Conservation (phyloP, 1,140 invertebrate species). For the Leptinotarsa lineolata region DNA sequence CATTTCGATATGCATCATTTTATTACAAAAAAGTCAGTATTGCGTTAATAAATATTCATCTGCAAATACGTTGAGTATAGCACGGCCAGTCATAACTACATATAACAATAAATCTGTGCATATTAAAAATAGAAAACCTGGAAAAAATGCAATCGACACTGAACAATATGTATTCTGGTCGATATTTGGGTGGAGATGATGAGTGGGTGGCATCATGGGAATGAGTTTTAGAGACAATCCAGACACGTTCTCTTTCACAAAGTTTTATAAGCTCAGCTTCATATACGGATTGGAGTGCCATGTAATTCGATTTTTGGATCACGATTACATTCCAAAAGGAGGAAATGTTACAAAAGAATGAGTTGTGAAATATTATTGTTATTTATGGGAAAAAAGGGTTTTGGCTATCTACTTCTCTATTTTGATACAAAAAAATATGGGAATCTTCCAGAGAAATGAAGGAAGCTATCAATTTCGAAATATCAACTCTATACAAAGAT, state of each 20-base stretch:
- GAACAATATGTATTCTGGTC: conserved; percentile 36
- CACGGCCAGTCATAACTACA: conserved; percentile 39
- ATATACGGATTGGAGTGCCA: no score
- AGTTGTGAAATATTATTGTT: no score
- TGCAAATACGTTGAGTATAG: conserved; percentile 41
- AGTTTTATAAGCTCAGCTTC: neutral
- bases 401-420: no score
- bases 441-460: no score
- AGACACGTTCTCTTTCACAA: neutral
- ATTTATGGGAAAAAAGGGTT: no score
- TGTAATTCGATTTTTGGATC: no score
- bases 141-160: conserved; percentile 42
- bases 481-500: no score
- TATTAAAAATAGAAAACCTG: conserved; percentile 42
- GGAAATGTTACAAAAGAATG: no score
- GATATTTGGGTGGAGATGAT: conserved; percentile 20
- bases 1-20: conserved; percentile 46
- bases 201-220: neutral
- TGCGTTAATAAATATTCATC: conserved; percentile 45
- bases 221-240: neutral
- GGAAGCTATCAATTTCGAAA: no score
- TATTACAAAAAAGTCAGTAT: conserved; percentile 43
- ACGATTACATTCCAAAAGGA: no score
- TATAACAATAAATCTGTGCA: conserved; percentile 47
- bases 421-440: no score